Base-by-base conservation (phyloP, 2,797 vertebrate species). In the Muscicapa comitata region DNA sequence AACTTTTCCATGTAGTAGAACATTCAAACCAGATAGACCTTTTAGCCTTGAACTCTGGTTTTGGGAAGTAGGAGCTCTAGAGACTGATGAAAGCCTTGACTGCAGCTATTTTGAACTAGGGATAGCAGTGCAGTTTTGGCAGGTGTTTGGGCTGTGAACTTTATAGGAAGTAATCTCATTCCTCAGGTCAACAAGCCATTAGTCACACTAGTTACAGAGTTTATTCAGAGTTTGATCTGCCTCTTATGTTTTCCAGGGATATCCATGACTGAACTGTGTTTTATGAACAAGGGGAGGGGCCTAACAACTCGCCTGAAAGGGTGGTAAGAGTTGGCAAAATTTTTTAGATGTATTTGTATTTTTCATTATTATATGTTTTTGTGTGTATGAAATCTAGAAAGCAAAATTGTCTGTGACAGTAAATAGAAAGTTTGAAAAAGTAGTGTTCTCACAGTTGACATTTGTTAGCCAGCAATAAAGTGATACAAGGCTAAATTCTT, bases 251-350 rank as follows among this genome's bases (percentile, higher is more conserved):
- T 97, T 96, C 47, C 93, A 96, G 94, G 76, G 37, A 28, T 71
- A 50, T 75, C 86, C 21, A 0, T 88, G 65, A 55, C 63, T 53
- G 80, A 80, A 15, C 59, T 93, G 80, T 92, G 85, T 62, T 93
- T 88, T 79, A 78, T 72, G 77, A 94, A 31, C 54, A 42, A 85
- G 19, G 35, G 61, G 59, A 73, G 65, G 57, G 62, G 15, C 48
- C 61, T 42, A 62, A 77, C 53, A 53, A 58, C 35, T 91, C 1
- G 0, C 57, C 67, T 80, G 76, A 67, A 79, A 74, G 48, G 25
- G 63, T 86, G 96, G 95, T 96, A 95, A 96, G 93, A 76, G 24
- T 40, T 91, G 59, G 61, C 67, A 79, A 13, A 42, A 62, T 84
- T 90, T 84, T 40, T 50, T 82, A 42, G 4, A 0, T 72, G 1